These are phyloP conservation scores for Selene dorsalis DNA, from an alignment of 2,797 vertebrate species.

Conservation along the genomic window DNA sequence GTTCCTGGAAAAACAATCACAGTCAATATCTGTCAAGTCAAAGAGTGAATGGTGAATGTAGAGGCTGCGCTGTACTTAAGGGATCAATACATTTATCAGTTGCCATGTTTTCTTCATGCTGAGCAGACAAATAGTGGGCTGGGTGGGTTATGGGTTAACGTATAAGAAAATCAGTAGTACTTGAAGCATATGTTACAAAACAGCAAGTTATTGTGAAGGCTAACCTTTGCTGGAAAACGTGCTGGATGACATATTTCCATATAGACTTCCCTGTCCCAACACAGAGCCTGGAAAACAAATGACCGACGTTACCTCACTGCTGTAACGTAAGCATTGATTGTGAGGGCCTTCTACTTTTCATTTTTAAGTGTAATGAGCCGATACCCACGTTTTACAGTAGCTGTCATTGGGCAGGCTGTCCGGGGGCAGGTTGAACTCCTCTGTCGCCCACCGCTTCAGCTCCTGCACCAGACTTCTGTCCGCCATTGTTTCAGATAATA, in stretches of 20 bases:
- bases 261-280: slow-evolving; percentile 84
- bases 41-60: not conserved
- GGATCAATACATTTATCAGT: not conserved
- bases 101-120: not conserved
- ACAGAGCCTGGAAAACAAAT: slow-evolving; percentile 78
- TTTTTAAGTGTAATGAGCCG: not conserved
- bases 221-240: slow-evolving; percentile 85
- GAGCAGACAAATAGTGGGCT: not conserved
- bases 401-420: slow-evolving; percentile 81
- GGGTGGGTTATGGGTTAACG: not conserved
- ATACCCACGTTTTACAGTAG: slow-evolving; percentile 83
- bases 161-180: not conserved
- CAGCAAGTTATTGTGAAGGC: not conserved
- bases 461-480: slow-evolving; percentile 78
- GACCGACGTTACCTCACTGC: not conserved
- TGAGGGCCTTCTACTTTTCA: not conserved
- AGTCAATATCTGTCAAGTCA: not conserved
- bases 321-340: not conserved
- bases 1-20: slow-evolving; percentile 71
- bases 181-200: not conserved
- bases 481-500: slow-evolving; percentile 69
- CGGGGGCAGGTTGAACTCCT: slow-evolving; percentile 81
- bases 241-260: slow-evolving; percentile 85
- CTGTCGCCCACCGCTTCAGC: slow-evolving; percentile 83
- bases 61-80: not conserved